Conservation (phyloP, 1,140 invertebrate genomes). For the Saccostrea echinata region DNA sequence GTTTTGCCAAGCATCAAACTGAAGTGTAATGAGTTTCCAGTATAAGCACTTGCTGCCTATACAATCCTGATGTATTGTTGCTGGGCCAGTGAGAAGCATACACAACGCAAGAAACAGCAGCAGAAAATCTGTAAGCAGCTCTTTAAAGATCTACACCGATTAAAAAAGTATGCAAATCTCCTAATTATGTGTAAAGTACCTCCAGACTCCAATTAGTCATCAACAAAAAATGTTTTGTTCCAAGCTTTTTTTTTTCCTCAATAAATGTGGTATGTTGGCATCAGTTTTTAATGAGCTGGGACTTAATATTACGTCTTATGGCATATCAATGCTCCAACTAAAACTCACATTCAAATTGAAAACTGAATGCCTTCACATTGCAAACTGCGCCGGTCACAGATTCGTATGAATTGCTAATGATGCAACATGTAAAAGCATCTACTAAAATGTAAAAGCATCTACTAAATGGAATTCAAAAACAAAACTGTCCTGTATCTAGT, state of each 20-base stretch:
- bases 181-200: neutral
- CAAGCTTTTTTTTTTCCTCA: no score
- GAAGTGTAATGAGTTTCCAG: constrained; percentile 18
- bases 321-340: neutral
- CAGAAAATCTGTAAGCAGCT: constrained; percentile 4
- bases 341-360: neutral
- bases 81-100: neutral
- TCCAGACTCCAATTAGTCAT: constrained; percentile 5
- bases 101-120: neutral
- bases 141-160: constrained; percentile 20
- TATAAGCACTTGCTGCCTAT: neutral
- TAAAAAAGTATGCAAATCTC: constrained; percentile 8
- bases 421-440: neutral
- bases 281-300: neutral
- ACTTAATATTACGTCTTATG: neutral
- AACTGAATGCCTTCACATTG: neutral
- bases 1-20: constrained; percentile 26
- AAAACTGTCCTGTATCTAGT: neutral
- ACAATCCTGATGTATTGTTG: neutral
- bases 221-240: neutral
- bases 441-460: neutral
- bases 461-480: neutral
- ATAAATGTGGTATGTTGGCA: no score
- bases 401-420: neutral
- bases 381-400: neutral